Base-by-base conservation (phyloP, 1,140 invertebrate genomes). In the Pachyrhynchus sulphureomaculatus region DNA sequence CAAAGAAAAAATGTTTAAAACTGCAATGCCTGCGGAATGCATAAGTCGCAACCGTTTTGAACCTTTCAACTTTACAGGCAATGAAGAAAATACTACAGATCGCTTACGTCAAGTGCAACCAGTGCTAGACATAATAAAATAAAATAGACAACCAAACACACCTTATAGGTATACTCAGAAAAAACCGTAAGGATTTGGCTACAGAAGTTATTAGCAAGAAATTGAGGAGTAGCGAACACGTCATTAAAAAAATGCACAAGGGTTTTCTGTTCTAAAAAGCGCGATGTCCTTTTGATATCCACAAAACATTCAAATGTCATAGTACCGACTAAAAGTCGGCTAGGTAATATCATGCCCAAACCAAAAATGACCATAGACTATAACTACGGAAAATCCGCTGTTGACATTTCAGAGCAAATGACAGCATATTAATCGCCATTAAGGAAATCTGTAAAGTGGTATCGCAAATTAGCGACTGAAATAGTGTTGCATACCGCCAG, bases 391-490 rank as follows among this genome's bases (percentile, higher is more conserved):
- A 42, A 42, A 42, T 42, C 39, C 9, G 6, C 39, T 17, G 39
- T 42, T 18, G 39, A 42, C 39, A 4, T 42, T 10, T 42, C 17
- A 26, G 24, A 26, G 3, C 24, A 26, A 26, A 26, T 26, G 24
- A 26, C 10, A 42, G 6, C 39, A 8, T 13, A 42, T 42, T 15
- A 42, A 15, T 42, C 39, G 12, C 39, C 39, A 42, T 17, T 42
- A 18, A 6, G 39, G 15, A 42, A 26, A 26, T 26, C 24, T 3
- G 8, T 26, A 3, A 26, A 42, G 15, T 42, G 39, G 18, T 42
- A 42, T 12, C 39, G 39, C 15, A 42, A 42, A 42, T 42, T 42
- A 42, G 39, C 39, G 39, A 20, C 18, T 42, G 13, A 18, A 42
- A 42, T 42, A 42, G 18, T 42, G 6, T 18, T 42, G 6, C 6